A percentile compares a stretch with the other conserved stretches of the same genome.
Evolutionary conservation across 2,797 vertebrate genomes (phyloP).

Genomic region (Megalops cyprinoides): DNA sequence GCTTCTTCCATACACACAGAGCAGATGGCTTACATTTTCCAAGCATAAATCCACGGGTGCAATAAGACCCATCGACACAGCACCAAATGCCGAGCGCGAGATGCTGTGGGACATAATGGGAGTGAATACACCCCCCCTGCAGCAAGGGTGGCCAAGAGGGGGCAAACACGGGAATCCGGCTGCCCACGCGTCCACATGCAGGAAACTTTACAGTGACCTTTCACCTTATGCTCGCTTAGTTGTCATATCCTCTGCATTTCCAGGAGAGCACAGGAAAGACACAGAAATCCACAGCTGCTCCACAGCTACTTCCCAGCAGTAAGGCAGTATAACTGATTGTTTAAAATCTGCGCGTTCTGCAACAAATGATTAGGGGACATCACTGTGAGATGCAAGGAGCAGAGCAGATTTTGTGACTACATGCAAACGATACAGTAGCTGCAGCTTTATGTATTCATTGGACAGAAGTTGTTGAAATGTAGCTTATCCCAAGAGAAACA

Average conservation of each 20-base stretch:
- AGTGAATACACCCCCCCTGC: neutral
- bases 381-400: neutral
- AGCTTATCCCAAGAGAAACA: neutral
- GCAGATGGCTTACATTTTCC: conserved; percentile 4
- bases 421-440: neutral
- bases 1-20: conserved; percentile 5
- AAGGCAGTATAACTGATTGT: neutral
- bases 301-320: no score
- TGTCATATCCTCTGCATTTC: no score
- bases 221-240: neutral
- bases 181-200: neutral
- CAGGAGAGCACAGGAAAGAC: neutral
- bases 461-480: neutral
- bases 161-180: neutral
- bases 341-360: neutral
- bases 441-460: neutral
- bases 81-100: neutral
- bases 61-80: conserved; percentile 15
- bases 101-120: neutral
- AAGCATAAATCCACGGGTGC: neutral
- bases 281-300: neutral
- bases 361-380: neutral
- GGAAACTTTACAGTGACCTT: neutral
- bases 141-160: neutral
- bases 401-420: neutral